Percentiles rank a stretch among this genome's conserved stretches.
These are phyloP conservation scores for Sebastiscus tertius DNA, from an alignment of 2,797 vertebrate genomes.

Conservation along the genomic window DNA sequence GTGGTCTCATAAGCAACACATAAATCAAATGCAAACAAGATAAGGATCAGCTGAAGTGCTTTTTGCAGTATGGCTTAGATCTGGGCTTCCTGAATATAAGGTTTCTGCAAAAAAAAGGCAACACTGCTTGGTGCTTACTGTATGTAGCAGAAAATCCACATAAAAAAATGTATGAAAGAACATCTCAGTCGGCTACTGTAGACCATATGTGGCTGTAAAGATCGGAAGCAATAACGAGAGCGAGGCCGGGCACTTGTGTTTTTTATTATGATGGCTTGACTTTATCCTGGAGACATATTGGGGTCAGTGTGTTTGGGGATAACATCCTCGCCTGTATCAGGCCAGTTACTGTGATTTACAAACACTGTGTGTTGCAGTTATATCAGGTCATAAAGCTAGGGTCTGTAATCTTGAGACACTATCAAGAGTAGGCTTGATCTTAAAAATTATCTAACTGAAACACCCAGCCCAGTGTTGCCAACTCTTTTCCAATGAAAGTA, in stretches of 20 bases:
- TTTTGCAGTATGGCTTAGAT: constrained; percentile 60
- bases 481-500: too few relatives aligned
- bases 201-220: constrained; percentile 51
- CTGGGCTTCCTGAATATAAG: constrained; percentile 75
- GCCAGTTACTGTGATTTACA: constrained; percentile 36
- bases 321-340: constrained; percentile 36
- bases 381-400: not conserved
- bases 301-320: constrained; percentile 53
- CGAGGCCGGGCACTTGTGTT: not conserved
- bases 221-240: constrained; percentile 32
- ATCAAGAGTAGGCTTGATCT: too few relatives aligned
- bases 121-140: constrained; percentile 12
- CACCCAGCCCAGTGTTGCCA: too few relatives aligned
- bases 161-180: constrained; percentile 42
- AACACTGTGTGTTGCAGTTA: constrained; percentile 14
- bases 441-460: fast-evolving
- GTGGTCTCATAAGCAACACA: constrained; percentile 60
- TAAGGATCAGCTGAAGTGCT: constrained; percentile 70
- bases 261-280: constrained; percentile 51
- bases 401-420: too few relatives aligned
- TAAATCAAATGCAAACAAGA: constrained; percentile 79
- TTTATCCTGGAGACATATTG: constrained; percentile 57
- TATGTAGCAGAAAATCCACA: constrained; percentile 44
- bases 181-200: constrained; percentile 31
- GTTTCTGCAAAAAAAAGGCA: constrained; percentile 51